Conservation (phyloP, 2,888 invertebrate genomes). For the Thereva nobilitata region DNA sequence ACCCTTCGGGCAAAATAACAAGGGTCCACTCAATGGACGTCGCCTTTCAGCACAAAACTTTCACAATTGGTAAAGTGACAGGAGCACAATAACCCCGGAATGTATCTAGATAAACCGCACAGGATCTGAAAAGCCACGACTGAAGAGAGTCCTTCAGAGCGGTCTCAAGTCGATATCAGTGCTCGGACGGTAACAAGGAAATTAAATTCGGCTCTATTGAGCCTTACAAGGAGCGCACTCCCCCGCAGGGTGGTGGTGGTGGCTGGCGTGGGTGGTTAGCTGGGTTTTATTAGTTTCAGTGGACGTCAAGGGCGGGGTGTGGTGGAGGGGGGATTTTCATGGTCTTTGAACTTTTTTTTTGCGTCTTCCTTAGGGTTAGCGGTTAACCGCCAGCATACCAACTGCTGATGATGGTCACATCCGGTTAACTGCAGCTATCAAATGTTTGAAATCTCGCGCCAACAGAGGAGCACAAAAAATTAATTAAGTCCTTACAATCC, state of each 20-base stretch:
- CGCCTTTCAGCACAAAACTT: constrained; percentile 24
- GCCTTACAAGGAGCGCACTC: background rate
- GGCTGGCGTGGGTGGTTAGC: too few species aligned
- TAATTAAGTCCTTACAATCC: constrained; percentile 32
- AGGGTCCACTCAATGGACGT: constrained; percentile 32
- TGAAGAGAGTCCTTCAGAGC: background rate
- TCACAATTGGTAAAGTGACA: constrained; percentile 33
- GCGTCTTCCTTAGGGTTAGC: too few species aligned
- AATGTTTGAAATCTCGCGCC: constrained; percentile 30
- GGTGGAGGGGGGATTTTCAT: too few species aligned
- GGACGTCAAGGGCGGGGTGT: too few species aligned
- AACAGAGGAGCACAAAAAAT: constrained; percentile 24
- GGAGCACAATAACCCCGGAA: constrained; percentile 19
- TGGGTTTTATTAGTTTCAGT: too few species aligned
- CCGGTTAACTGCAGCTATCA: constrained; percentile 32
- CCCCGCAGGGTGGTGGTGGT: too few species aligned
- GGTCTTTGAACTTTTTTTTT: too few species aligned
- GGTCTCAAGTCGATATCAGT: constrained; percentile 15
- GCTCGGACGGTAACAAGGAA: constrained; percentile 20
- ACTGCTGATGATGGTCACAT: constrained; percentile 31
- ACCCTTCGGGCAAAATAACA: constrained; percentile 32
- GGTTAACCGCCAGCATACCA: constrained; percentile 23
- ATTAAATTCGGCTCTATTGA: constrained; percentile 30
- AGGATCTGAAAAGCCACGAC: background rate
- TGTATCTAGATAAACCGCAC: constrained; percentile 18